phyloP scores from a whole-genome alignment of 2,113 vertebrate species.

The Neomonachus schauinslandi region DNA sequence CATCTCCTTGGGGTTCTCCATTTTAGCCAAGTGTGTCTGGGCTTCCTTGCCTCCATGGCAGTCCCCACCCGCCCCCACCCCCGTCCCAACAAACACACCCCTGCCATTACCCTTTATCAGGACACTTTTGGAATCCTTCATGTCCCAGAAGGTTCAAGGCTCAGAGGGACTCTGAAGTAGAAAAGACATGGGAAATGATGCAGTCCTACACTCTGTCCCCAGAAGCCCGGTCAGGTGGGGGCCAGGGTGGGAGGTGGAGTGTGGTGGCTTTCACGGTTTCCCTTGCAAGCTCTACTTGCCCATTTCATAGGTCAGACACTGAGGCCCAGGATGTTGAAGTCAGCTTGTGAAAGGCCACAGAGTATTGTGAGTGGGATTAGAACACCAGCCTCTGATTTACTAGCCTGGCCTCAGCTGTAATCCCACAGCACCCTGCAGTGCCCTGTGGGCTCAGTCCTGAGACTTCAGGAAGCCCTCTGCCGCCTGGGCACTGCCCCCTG shows the following conservation, averaged over 20 bases:
- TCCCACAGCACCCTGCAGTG: background rate
- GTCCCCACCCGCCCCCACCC: fast-evolving
- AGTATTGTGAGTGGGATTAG: background rate
- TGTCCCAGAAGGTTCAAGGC: background rate
- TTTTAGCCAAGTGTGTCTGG: fast-evolving
- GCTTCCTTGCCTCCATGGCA: background rate
- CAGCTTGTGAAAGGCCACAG: background rate
- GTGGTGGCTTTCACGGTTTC: background rate
- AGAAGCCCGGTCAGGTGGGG: background rate
- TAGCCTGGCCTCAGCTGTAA: background rate
- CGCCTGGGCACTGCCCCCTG: background rate
- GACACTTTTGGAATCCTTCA: background rate
- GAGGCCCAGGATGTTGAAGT: background rate
- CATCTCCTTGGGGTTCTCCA: background rate
- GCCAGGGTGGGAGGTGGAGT: too few relatives aligned
- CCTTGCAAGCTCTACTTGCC: background rate
- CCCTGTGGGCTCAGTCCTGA: background rate
- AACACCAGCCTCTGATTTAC: background rate
- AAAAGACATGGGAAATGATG: background rate
- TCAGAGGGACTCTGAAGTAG: background rate
- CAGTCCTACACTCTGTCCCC: background rate
- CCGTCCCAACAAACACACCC: background rate
- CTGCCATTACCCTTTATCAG: background rate
- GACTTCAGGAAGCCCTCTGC: background rate
- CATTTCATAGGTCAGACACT: constrained; percentile 14